Base-by-base conservation (phyloP, 30 jellyfish, hydroid and myxozoan genomes). In the Hydractinia echinata region DNA sequence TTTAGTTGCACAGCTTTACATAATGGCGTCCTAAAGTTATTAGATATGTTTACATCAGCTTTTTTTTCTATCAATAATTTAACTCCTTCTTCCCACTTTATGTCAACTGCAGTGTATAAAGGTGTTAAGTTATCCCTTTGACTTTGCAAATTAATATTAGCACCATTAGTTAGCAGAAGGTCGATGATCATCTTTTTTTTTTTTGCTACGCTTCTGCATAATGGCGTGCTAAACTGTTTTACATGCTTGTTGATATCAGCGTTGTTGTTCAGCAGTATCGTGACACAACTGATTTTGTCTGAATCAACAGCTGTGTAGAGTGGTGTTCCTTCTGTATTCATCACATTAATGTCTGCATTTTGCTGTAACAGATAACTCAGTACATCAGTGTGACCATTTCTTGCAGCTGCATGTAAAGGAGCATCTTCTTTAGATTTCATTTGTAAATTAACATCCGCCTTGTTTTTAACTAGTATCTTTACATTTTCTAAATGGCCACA, bases 101-200 rank as follows among this genome's bases (percentile, higher is more conserved):
- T 67, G 61, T 89, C 88, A 50, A 88, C 77, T n/a, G 99, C 99
- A 48, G 97, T 79, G 67, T 95, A 97, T 67, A 95, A 61, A 14
- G 95, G 96, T 16, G 99, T 89, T 79, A 86, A 95, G 53, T 94
- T 95, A 76, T 95, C 97, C 10, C 39, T n/a, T 13, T 64, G 10
- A 13, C 19, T 13, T 64, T 64, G 9, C 7, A n/a, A 6, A 13
- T 64, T 64, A 64, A 64, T 51, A 64, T 7, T 51, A 64, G 74
- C 74, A n/a, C 74, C 74, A 1, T 64, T 64, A n/a, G 30, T 50
- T 48, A 58, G 60, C 7, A 19, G 18, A 71, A 14, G 15, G 51
- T 71, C 81, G 4, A 5, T 8, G 11, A 71, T 5, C 55, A 71
- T 13, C 81, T 20, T 8, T 20, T 71, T 50, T 3, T 20, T 15